These are phyloP conservation scores for Rhincodon typus DNA, from an alignment of 2,797 vertebrate species.

Conservation along the genomic window DNA sequence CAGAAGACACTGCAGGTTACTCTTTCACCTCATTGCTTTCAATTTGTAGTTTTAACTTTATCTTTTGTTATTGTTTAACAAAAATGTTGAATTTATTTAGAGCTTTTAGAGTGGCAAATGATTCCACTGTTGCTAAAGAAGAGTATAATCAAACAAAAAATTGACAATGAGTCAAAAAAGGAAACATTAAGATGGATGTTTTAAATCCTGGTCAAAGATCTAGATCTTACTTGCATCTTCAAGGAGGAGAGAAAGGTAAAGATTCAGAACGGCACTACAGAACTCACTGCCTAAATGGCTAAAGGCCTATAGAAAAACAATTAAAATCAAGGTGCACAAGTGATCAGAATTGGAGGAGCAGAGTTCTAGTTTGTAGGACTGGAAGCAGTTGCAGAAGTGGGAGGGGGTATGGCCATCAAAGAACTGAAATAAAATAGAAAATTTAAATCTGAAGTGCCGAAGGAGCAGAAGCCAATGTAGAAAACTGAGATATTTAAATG, in stretches of 20 bases:
- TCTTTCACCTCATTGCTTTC: neutral
- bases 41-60: neutral
- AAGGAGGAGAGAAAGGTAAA: neutral
- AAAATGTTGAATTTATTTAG: neutral
- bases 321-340: neutral
- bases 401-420: neutral
- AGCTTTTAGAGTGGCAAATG: neutral
- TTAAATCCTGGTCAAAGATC: neutral
- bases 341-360: neutral
- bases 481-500: neutral
- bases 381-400: neutral
- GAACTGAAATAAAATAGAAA: neutral
- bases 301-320: neutral
- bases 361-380: neutral
- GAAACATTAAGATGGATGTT: neutral
- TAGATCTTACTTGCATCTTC: neutral
- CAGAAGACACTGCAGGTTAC: neutral
- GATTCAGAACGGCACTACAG: neutral
- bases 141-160: neutral
- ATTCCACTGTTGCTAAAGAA: neutral
- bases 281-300: neutral
- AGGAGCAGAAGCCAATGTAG: neutral
- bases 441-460: neutral
- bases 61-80: neutral
- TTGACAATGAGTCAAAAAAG: neutral